A percentile compares a stretch with the other conserved stretches of the same genome.
These are phyloP conservation scores for Podotricha telesiphe DNA, from an alignment of 2,888 invertebrate genomes.

Conservation along the genomic window DNA sequence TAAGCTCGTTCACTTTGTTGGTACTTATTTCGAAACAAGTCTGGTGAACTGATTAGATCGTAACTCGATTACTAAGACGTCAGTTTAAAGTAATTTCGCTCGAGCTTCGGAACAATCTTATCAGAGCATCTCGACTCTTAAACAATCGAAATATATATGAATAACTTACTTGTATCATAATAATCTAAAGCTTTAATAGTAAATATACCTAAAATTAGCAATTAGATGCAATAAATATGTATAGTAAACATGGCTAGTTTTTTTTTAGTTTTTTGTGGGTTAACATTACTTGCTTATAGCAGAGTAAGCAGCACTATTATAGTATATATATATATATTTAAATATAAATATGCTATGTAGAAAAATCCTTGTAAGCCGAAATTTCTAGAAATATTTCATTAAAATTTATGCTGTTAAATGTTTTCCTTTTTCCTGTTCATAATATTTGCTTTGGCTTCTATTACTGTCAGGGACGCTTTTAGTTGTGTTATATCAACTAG, in stretches of 20 bases:
- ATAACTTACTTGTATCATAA: neutral
- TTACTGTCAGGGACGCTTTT: neutral
- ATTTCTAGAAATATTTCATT: neutral
- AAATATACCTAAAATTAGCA: too few species aligned
- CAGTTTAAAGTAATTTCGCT: slow-evolving; percentile 27
- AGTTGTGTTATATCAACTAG: too few species aligned
- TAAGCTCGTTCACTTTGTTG: slow-evolving; percentile 27
- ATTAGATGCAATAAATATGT: too few species aligned
- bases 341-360: too few species aligned
- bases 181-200: neutral
- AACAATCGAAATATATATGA: slow-evolving; percentile 1
- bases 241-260: too few species aligned
- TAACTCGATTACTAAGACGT: slow-evolving; percentile 25
- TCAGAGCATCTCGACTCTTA: slow-evolving; percentile 11
- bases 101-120: slow-evolving; percentile 20
- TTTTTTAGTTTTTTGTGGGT: too few species aligned
- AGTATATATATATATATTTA: too few species aligned
- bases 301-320: too few species aligned
- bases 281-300: too few species aligned
- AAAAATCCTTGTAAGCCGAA: neutral
- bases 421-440: neutral
- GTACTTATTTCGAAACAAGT: slow-evolving; percentile 30
- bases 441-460: neutral
- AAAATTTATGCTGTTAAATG: neutral
- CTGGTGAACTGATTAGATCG: slow-evolving; percentile 31